Percentiles rank a stretch among this genome's conserved stretches.
Evolutionary conservation across 2,888 invertebrate species (phyloP).

Genomic region (Pachycephus smyrnensis): DNA sequence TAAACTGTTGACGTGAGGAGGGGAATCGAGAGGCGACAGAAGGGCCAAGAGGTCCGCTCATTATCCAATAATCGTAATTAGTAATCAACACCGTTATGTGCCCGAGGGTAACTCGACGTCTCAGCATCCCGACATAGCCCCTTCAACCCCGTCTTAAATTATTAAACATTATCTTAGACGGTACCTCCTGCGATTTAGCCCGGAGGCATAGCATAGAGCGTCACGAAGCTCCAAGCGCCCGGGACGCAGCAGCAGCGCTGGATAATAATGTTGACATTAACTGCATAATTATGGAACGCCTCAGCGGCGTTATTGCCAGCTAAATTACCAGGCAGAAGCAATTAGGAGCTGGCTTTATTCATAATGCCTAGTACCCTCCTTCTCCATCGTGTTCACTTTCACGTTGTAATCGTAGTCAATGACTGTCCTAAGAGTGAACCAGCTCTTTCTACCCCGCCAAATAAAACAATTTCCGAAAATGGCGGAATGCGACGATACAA

Average conservation of each 20-base stretch:
- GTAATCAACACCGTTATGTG: constrained; percentile 52
- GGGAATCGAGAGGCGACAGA: background rate
- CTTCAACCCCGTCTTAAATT: constrained; percentile 19
- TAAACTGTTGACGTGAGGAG: constrained; percentile 16
- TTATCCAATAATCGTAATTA: constrained; percentile 56
- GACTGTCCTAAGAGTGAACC: background rate
- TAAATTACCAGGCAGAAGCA: constrained; percentile 58
- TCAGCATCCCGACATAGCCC: constrained; percentile 8
- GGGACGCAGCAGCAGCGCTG: constrained; percentile 25
- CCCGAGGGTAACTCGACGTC: constrained; percentile 31
- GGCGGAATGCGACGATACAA: background rate
- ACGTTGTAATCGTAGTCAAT: background rate
- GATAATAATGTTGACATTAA: constrained; percentile 63
- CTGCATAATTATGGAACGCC: constrained; percentile 62
- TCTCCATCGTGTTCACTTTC: constrained; percentile 17
- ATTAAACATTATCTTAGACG: background rate
- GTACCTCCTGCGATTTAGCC: background rate
- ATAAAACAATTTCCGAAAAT: background rate
- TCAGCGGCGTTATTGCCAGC: constrained; percentile 56
- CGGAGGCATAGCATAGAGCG: constrained; percentile 15
- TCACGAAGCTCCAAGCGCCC: constrained; percentile 20
- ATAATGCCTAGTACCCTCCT: constrained; percentile 44
- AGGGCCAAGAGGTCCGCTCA: constrained; percentile 31
- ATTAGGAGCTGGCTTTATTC: constrained; percentile 57
- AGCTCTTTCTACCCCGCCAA: background rate